phyloP scores from a whole-genome alignment of 2,113 vertebrate genomes.

The Anseranas semipalmata region DNA sequence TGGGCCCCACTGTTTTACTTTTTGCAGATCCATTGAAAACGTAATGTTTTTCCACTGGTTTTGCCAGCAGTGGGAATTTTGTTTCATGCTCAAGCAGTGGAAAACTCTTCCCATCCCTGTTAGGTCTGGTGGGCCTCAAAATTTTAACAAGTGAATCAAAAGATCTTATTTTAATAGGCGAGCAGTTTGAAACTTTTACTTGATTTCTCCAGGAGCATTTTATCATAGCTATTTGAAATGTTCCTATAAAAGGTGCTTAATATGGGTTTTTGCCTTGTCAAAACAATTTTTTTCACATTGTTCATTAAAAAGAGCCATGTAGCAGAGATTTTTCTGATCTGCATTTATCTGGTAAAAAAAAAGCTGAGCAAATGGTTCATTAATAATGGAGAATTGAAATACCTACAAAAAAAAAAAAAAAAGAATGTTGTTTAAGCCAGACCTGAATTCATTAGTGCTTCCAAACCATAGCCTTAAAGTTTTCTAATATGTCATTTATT shows the following conservation, averaged over 20 bases:
- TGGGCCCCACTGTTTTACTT: not conserved
- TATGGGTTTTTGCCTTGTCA: not conserved
- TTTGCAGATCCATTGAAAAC: not conserved
- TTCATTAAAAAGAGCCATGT: not conserved
- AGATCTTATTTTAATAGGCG: not conserved
- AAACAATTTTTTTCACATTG: not conserved
- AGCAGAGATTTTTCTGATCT: not conserved
- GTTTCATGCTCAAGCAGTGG: not conserved
- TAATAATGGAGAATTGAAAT: not conserved
- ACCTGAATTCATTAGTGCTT: constrained; percentile 13
- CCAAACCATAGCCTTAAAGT: not conserved
- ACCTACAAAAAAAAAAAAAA: not conserved
- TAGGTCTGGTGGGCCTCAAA: not conserved
- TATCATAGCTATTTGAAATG: not conserved
- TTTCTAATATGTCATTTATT: not conserved
- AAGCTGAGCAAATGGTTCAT: not conserved
- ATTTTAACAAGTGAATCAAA: not conserved
- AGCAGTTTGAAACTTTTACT: not conserved
- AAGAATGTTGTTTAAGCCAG: not conserved
- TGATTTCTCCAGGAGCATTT: not conserved
- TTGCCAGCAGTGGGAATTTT: constrained; percentile 15
- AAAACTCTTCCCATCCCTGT: not conserved
- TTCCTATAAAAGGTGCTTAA: not conserved
- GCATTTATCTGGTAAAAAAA: constrained; percentile 7
- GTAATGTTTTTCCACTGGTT: constrained; percentile 3